These are phyloP conservation scores for Onychorhynchus coronatus DNA, from an alignment of 2,113 vertebrate species.

Conservation along the genomic window DNA sequence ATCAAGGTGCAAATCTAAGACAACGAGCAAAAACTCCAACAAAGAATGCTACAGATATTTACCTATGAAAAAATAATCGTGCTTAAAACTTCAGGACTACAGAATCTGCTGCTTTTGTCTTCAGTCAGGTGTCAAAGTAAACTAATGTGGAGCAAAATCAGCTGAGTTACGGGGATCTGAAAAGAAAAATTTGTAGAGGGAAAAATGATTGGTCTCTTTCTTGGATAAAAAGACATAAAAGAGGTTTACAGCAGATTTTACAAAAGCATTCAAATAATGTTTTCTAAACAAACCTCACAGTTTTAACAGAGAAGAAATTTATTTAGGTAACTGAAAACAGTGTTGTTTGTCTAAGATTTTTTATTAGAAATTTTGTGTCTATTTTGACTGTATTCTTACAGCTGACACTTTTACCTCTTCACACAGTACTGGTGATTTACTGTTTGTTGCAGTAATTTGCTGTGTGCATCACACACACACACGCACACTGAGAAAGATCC, in stretches of 20 bases:
- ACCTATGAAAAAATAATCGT: not conserved
- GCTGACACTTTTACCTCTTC: not conserved
- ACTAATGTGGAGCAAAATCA: not conserved
- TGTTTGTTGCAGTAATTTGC: not conserved
- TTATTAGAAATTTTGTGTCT: not conserved
- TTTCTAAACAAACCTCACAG: not conserved
- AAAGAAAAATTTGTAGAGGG: not conserved
- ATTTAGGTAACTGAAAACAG: not conserved
- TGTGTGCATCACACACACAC: not conserved
- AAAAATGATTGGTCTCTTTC: not conserved
- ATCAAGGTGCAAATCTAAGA: not conserved
- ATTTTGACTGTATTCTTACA: not conserved
- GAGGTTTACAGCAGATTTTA: not conserved
- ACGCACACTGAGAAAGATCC: not conserved
- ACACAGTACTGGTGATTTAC: not conserved
- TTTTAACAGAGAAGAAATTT: not conserved
- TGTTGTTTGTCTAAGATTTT: not conserved
- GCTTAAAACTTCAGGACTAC: not conserved
- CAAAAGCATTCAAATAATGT: not conserved
- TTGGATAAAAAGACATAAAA: not conserved
- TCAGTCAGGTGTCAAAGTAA: not conserved
- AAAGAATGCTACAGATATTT: not conserved
- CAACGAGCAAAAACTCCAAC: not conserved
- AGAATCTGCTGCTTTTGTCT: not conserved
- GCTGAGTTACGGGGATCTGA: not conserved